These are phyloP conservation scores for Apotomis capreana DNA, from an alignment of 2,888 invertebrate genomes.

Conservation along the genomic window DNA sequence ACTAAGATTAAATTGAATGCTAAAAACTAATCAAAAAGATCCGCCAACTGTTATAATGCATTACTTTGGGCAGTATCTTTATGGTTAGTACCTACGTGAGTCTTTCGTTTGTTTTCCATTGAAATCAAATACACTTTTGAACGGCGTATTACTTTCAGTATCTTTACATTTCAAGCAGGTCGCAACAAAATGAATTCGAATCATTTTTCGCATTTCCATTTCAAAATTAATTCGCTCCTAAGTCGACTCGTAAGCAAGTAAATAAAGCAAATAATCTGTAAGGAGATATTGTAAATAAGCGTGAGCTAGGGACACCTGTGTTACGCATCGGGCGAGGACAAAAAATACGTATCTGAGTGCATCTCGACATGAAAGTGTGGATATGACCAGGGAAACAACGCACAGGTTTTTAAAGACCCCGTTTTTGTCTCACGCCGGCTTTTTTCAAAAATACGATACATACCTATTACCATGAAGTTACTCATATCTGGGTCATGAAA, in stretches of 20 bases:
- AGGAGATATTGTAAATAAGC: slow-evolving; percentile 60
- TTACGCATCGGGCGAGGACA: slow-evolving; percentile 71
- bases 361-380: slow-evolving; percentile 57
- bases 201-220: slow-evolving; percentile 1
- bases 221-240: slow-evolving; percentile 2
- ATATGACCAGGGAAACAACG: slow-evolving; percentile 48
- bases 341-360: slow-evolving; percentile 62
- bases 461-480: too few species aligned
- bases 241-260: slow-evolving; percentile 18
- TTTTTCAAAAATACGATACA: background rate
- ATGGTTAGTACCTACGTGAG: too few species aligned
- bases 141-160: too few species aligned
- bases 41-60: too few species aligned
- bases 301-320: slow-evolving; percentile 75
- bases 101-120: too few species aligned
- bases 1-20: too few species aligned
- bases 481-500: too few species aligned
- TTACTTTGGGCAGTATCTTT: too few species aligned
- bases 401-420: too few species aligned
- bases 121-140: too few species aligned
- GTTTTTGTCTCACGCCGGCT: too few species aligned
- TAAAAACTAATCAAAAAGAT: too few species aligned
- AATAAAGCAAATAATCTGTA: slow-evolving; percentile 40
- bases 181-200: background rate
- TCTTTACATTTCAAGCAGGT: background rate